Conservation (phyloP, 2,113 vertebrate species). For the Pseudonaja textilis region DNA sequence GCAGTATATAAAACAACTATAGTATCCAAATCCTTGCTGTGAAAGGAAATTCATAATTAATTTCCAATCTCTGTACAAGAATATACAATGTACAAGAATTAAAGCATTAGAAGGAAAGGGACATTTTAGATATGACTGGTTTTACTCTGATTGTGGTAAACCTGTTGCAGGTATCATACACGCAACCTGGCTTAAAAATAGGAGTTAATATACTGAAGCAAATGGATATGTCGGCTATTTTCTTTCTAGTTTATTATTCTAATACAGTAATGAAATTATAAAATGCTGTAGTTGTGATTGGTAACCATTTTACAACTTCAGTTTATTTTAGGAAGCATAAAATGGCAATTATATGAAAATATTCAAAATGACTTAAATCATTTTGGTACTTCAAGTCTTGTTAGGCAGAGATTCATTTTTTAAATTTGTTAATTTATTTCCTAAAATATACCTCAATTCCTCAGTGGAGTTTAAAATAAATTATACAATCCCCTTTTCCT, state of each 20-base stretch:
- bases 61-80: slow-evolving; percentile 20
- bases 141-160: background rate
- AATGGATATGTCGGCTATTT: background rate
- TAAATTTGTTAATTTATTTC: background rate
- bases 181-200: background rate
- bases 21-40: background rate
- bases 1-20: background rate
- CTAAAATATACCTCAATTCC: background rate
- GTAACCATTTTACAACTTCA: background rate
- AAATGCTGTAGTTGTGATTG: background rate
- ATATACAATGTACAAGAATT: background rate
- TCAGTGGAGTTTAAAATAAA: background rate
- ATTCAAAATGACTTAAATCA: background rate
- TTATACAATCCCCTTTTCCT: background rate
- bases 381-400: background rate
- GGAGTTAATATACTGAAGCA: background rate
- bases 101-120: background rate
- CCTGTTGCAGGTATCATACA: background rate
- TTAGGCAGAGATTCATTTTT: background rate
- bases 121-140: background rate
- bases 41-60: slow-evolving; percentile 19
- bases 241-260: background rate
- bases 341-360: slow-evolving; percentile 11
- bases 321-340: background rate
- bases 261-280: background rate